phyloP scores from a whole-genome alignment of 2,888 invertebrate genomes.

The Aporophyla nigra region DNA sequence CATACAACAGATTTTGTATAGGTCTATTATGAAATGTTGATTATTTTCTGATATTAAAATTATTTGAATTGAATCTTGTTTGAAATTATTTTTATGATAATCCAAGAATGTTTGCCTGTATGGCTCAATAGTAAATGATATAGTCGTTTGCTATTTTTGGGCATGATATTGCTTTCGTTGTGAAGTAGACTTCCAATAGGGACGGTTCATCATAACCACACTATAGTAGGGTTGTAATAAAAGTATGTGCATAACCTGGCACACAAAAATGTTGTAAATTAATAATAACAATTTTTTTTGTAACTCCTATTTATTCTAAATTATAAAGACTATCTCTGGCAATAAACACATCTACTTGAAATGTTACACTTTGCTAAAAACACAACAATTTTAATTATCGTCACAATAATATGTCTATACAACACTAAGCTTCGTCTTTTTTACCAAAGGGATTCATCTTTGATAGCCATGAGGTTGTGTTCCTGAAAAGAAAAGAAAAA shows the following conservation, averaged over 20 bases:
- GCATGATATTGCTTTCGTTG: neutral
- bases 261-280: constrained; percentile 1
- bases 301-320: constrained; percentile 65
- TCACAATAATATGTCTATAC: constrained; percentile 50
- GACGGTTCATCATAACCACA: neutral
- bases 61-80: constrained; percentile 16
- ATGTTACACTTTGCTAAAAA: constrained; percentile 82
- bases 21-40: constrained; percentile 30
- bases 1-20: neutral
- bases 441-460: constrained; percentile 95
- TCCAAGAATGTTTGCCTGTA: neutral
- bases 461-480: constrained; percentile 92
- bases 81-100: constrained; percentile 21
- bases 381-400: constrained; percentile 77
- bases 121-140: neutral
- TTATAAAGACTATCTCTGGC: constrained; percentile 61
- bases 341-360: constrained; percentile 80
- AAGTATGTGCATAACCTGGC: neutral
- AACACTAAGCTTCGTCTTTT: constrained; percentile 91
- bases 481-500: constrained; percentile 75
- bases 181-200: neutral
- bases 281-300: constrained; percentile 40
- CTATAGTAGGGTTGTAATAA: neutral
- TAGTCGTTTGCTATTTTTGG: neutral
- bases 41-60: constrained; percentile 62